Evolutionary conservation across 2,797 vertebrate species (phyloP).

Genomic region (Syngnathus rostellatus): DNA sequence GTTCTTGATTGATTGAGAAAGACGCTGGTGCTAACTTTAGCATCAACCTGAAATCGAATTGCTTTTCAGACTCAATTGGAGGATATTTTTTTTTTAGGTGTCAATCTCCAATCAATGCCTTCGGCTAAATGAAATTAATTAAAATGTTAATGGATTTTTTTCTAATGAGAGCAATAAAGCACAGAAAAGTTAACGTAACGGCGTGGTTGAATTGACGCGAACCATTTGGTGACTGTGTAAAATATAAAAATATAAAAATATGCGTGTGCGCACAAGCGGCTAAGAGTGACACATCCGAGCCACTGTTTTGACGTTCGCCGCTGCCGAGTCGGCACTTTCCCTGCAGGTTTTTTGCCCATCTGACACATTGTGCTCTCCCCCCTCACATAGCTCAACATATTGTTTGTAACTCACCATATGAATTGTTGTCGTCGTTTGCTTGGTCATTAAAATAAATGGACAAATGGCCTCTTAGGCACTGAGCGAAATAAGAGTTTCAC

Average conservation of each 20-base stretch:
- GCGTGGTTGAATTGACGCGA: background rate
- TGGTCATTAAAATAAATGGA: constrained; percentile 24
- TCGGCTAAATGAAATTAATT: background rate
- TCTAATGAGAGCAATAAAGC: background rate
- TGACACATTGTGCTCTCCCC: background rate
- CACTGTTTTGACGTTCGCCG: background rate
- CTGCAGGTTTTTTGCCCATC: background rate
- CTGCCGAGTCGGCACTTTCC: background rate
- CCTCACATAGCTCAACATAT: background rate
- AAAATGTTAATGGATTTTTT: background rate
- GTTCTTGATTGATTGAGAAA: background rate
- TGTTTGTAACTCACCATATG: background rate
- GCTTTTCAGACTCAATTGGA: background rate
- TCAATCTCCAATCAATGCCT: background rate
- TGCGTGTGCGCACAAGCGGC: too few relatives aligned
- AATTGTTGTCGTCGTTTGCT: background rate
- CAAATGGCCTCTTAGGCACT: too few relatives aligned
- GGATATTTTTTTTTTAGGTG: background rate
- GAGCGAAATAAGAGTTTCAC: too few relatives aligned
- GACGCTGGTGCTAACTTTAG: constrained; percentile 3
- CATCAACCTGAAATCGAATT: background rate
- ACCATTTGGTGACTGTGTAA: background rate
- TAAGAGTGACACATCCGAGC: background rate
- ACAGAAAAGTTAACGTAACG: background rate
- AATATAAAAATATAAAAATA: background rate